phyloP scores from a whole-genome alignment of 2,888 invertebrate genomes.

The Drosophila conformis region DNA sequence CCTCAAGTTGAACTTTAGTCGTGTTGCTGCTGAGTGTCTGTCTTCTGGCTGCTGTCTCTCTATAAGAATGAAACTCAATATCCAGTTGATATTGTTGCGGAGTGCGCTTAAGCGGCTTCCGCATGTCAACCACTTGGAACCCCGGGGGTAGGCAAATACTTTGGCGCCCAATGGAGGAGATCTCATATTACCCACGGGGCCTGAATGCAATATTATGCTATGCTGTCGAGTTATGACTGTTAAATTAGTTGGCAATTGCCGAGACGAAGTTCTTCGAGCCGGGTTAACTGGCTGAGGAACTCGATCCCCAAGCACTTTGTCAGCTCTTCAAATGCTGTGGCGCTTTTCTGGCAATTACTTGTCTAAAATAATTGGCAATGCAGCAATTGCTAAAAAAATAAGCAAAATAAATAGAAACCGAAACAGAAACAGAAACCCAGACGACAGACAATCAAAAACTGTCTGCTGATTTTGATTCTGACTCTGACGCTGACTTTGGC shows the following conservation, averaged over 20 bases:
- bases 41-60: neutral
- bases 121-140: conserved; percentile 73
- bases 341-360: conserved; percentile 70
- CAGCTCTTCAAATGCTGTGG: conserved; percentile 29
- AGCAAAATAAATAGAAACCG: conserved; percentile 31
- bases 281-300: conserved; percentile 66
- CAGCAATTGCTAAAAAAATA: conserved; percentile 43
- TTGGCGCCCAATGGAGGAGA: conserved; percentile 30
- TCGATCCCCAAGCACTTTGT: conserved; percentile 74
- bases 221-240: conserved; percentile 48
- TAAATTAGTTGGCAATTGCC: conserved; percentile 71
- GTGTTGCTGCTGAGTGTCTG: conserved; percentile 5
- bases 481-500: conserved; percentile 13
- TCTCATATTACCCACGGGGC: conserved; percentile 59
- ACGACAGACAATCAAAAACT: conserved; percentile 79
- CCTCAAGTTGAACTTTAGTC: conserved; percentile 38
- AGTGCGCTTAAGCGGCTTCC: conserved; percentile 81
- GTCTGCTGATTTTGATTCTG: conserved; percentile 65
- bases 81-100: conserved; percentile 33
- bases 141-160: conserved; percentile 59
- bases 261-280: conserved; percentile 37
- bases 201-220: conserved; percentile 59
- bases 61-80: conserved; percentile 43
- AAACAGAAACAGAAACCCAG: conserved; percentile 47
- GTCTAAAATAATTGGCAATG: conserved; percentile 77